phyloP scores from a whole-genome alignment of 1,140 invertebrate genomes.

The Panagrolaimus sp. region DNA sequence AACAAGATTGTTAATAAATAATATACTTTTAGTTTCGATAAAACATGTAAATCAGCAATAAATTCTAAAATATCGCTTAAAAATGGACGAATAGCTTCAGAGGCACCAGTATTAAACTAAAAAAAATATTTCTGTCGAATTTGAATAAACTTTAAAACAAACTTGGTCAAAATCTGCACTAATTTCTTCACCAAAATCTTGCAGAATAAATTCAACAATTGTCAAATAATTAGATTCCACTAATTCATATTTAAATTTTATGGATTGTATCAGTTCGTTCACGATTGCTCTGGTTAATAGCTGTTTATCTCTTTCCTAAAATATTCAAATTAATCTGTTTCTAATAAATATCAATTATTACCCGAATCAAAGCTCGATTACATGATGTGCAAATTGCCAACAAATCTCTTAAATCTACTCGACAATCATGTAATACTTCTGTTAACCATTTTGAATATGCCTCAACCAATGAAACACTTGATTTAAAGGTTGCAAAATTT shows the following conservation, averaged over 20 bases:
- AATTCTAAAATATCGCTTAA: constrained; percentile 90
- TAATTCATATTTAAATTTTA: constrained; percentile 87
- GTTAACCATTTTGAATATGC: constrained; percentile 91
- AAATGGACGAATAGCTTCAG: constrained; percentile 85
- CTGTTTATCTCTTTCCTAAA: constrained; percentile 82
- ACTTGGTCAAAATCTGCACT: not conserved
- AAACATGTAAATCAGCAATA: constrained; percentile 86
- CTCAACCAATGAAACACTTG: constrained; percentile 69
- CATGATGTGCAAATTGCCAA: constrained; percentile 83
- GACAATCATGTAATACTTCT: constrained; percentile 79
- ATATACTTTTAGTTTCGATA: constrained; percentile 87
- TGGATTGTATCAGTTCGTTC: constrained; percentile 84
- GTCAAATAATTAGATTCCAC: constrained; percentile 88
- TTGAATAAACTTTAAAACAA: not conserved
- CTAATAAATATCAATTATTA: constrained; percentile 52
- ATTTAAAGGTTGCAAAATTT: constrained; percentile 64
- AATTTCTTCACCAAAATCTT: constrained; percentile 73
- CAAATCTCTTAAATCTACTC: constrained; percentile 76
- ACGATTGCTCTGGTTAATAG: constrained; percentile 81
- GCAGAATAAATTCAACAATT: constrained; percentile 71
- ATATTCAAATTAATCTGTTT: constrained; percentile 27
- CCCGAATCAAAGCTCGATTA: constrained; percentile 75
- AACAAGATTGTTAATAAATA: not conserved
- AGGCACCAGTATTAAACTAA: constrained; percentile 72
- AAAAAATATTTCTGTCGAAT: constrained; percentile 16